phyloP scores from a whole-genome alignment of 2,797 vertebrate species.

The Acridotheres tristis region DNA sequence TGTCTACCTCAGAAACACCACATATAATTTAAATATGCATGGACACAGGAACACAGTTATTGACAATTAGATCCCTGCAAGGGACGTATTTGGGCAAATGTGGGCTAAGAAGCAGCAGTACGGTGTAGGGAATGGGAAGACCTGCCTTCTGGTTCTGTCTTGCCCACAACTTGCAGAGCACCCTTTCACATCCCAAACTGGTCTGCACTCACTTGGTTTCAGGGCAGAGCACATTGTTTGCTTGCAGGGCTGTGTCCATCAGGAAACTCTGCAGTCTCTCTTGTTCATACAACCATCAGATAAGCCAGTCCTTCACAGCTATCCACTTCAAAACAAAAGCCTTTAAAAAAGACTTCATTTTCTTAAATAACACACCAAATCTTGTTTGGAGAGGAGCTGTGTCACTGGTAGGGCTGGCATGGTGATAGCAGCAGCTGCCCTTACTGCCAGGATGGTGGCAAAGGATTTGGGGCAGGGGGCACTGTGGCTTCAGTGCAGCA shows the following conservation, averaged over 20 bases:
- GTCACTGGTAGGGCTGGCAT: fast-evolving
- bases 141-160: not conserved
- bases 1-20: not conserved
- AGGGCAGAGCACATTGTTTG: not conserved
- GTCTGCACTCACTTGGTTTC: not conserved
- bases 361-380: not conserved
- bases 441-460: not conserved
- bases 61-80: not conserved
- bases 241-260: not conserved
- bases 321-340: not conserved
- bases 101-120: not conserved
- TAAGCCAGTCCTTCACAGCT: not conserved
- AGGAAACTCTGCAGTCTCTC: fast-evolving
- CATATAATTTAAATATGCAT: not conserved
- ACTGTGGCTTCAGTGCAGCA: not conserved
- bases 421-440: not conserved
- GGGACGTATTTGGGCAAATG: not conserved
- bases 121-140: fast-evolving
- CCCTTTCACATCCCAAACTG: not conserved
- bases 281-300: fast-evolving
- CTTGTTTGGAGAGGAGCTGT: not conserved
- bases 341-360: not conserved
- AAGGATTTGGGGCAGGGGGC: not conserved
- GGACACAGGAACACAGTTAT: not conserved
- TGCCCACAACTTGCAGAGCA: not conserved